phyloP scores from a whole-genome alignment of 35 echinoderm and acorn worm genomes.

The Strongylocentrotus purpuratus region DNA sequence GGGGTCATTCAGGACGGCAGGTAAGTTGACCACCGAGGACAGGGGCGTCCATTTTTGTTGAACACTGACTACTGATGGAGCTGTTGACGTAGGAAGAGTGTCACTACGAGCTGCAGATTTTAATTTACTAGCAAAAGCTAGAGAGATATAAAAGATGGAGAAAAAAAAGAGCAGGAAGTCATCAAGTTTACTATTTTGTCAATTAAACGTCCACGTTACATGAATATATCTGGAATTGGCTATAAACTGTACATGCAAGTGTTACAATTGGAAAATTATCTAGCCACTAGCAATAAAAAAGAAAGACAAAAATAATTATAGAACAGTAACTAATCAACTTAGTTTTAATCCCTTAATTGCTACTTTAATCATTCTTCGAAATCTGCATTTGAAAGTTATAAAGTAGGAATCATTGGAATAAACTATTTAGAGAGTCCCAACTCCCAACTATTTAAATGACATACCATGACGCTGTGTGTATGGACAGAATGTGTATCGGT shows the following conservation, averaged over 20 bases:
- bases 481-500: too few relatives aligned
- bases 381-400: background rate
- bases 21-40: constrained; percentile 84
- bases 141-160: constrained; percentile 24
- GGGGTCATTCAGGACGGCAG: constrained; percentile 97
- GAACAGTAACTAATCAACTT: too few relatives aligned
- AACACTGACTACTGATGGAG: constrained; percentile 71
- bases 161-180: background rate
- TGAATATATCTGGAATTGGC: background rate
- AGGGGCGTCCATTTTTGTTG: constrained; percentile 87
- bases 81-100: background rate
- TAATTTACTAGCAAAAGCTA: constrained; percentile 50
- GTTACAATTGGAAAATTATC: too few relatives aligned
- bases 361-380: background rate
- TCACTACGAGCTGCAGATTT: constrained; percentile 38
- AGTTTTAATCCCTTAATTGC: too few relatives aligned
- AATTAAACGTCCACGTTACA: too few relatives aligned
- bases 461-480: too few relatives aligned
- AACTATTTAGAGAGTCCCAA: too few relatives aligned
- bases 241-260: too few relatives aligned
- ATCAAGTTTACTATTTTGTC: background rate
- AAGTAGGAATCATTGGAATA: background rate
- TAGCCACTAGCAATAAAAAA: too few relatives aligned
- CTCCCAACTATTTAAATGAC: too few relatives aligned
- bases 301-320: too few relatives aligned